Evolutionary conservation across 2,888 invertebrate genomes (phyloP), one percentile per base, ranked within the genome.

Genomic region (Caenorhabditis afra): DNA sequence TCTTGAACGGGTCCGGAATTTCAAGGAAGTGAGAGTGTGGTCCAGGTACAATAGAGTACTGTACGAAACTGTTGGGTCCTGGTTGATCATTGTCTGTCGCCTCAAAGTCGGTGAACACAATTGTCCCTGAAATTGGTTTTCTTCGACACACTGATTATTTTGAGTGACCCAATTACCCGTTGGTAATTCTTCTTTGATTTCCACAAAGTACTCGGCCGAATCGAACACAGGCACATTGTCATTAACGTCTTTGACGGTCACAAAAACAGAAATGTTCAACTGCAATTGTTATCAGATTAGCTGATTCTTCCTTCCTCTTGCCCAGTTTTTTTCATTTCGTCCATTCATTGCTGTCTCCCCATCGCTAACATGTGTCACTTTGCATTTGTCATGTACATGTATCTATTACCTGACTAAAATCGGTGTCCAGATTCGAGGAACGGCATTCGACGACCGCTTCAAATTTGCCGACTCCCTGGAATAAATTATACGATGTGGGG

Each of bases 221-320:
- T 85, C 85, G 70, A 89, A 89, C 39, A 81, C 81, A 10, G 89
- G 89, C 20, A 89, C 83, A 74, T 90, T 90, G 77, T 89, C 89
- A 58, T 89, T 89, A 50, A 89, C 87, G 73, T 89, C 89, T 67
- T 86, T 87, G 47, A 89, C 85, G n/a, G 85, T 85, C 50, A 89
- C 85, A 67, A 89, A 85, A 14, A 87, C 84, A 22, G 84, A 82
- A 67, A 89, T 89, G 74, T 89, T 89, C 70, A 89, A 55, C 88
- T 88, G 81, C 58, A 85, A 82, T 53, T 50, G 41, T 68, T 62
- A 68, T 67, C 59, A 67, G 59, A 66, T 74, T 59, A 65, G 53
- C 41, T 23, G 18, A 16, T 76, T 39, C 59, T 61, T 53, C 22
- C n/a, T 47, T 50, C 14, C 14, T 39, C 18, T 45, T 7, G 47